phyloP scores from a whole-genome alignment of 2,888 invertebrate species.

The Conops quadrifasciatus region DNA sequence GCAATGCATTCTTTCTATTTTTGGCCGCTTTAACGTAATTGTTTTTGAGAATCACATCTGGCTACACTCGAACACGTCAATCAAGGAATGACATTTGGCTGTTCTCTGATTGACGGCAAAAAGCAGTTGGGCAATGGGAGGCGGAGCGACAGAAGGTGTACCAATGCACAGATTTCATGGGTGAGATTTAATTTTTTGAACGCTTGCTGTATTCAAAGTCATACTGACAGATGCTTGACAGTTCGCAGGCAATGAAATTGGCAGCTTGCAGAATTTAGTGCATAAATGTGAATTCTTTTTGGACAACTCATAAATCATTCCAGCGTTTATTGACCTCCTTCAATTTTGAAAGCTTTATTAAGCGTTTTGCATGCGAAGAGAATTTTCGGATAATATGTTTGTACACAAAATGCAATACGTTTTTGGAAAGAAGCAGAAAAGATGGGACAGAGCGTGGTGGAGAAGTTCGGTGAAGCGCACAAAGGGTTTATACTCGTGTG shows the following conservation, averaged over 20 bases:
- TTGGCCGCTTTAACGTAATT: too few relatives aligned
- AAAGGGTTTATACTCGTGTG: too few relatives aligned
- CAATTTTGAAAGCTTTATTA: neutral
- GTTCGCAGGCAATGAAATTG: neutral
- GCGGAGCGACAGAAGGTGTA: neutral
- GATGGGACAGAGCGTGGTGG: too few relatives aligned
- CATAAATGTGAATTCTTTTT: neutral
- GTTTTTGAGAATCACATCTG: too few relatives aligned
- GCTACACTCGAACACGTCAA: too few relatives aligned
- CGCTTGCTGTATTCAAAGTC: neutral
- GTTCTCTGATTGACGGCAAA: neutral
- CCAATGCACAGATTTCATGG: neutral
- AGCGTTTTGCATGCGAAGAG: neutral
- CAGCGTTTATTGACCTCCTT: neutral
- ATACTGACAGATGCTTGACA: constrained; percentile 1
- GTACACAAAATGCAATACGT: too few relatives aligned
- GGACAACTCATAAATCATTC: neutral
- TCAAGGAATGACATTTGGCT: neutral
- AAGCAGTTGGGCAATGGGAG: neutral
- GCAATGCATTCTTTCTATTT: too few relatives aligned
- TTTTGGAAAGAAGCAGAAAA: too few relatives aligned
- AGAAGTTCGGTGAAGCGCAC: too few relatives aligned
- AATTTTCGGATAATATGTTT: too few relatives aligned
- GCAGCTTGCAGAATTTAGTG: neutral
- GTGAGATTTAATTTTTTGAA: neutral